phyloP scores from a whole-genome alignment of 2,888 invertebrate genomes.

The Endotricha flammealis region DNA sequence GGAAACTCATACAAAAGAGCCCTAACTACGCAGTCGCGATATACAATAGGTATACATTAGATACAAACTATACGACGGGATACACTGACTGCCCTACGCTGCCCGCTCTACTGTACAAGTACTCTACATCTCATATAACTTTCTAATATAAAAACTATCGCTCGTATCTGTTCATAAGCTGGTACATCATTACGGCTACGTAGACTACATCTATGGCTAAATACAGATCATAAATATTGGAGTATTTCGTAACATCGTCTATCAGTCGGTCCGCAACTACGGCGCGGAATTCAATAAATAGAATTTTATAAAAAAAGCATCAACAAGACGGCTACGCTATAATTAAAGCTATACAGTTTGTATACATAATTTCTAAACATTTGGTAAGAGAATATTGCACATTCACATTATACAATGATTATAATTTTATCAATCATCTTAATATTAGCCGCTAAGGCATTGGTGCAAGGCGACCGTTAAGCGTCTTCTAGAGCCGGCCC shows the following conservation, averaged over 20 bases:
- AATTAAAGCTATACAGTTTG: slow-evolving; percentile 74
- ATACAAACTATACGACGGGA: slow-evolving; percentile 31
- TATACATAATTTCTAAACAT: slow-evolving; percentile 74
- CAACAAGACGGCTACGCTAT: slow-evolving; percentile 75
- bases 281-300: slow-evolving; percentile 66
- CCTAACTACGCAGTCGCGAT: slow-evolving; percentile 2
- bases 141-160: slow-evolving; percentile 71
- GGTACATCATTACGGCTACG: slow-evolving; percentile 43
- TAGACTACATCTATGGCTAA: slow-evolving; percentile 55
- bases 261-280: slow-evolving; percentile 73
- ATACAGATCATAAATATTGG: slow-evolving; percentile 68
- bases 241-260: slow-evolving; percentile 66
- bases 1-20: background rate
- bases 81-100: slow-evolving; percentile 29
- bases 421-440: slow-evolving; percentile 38
- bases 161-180: slow-evolving; percentile 62
- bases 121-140: slow-evolving; percentile 46
- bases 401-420: slow-evolving; percentile 50
- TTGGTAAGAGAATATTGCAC: slow-evolving; percentile 76
- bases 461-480: slow-evolving; percentile 54
- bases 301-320: slow-evolving; percentile 76
- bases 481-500: slow-evolving; percentile 42
- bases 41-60: slow-evolving; percentile 12
- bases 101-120: slow-evolving; percentile 35
- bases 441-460: slow-evolving; percentile 53